These are phyloP conservation scores for Julus scandinavius DNA, from an alignment of 2,888 invertebrate species.

Conservation along the genomic window DNA sequence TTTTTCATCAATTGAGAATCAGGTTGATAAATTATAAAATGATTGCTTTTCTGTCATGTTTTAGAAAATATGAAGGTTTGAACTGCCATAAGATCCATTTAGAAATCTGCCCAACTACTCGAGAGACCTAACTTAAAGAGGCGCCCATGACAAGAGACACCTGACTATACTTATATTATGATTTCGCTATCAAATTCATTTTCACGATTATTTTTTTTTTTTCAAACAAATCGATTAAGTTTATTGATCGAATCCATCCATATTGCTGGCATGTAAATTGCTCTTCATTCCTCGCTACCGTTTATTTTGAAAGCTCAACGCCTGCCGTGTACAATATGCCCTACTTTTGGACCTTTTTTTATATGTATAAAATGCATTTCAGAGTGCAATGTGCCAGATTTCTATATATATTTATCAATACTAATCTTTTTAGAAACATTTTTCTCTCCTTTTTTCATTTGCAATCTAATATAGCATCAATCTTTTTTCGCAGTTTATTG, in stretches of 20 bases:
- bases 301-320: constrained; percentile 31
- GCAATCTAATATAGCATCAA: constrained; percentile 16
- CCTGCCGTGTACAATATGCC: neutral
- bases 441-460: neutral
- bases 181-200: constrained; percentile 40
- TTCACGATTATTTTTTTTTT: constrained; percentile 9
- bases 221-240: constrained; percentile 35
- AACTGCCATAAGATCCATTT: neutral
- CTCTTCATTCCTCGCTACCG: constrained; percentile 7
- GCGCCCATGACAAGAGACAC: neutral
- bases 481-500: constrained; percentile 37
- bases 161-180: neutral
- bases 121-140: neutral
- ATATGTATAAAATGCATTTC: neutral
- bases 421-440: neutral
- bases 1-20: neutral
- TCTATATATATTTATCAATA: neutral
- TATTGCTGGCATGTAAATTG: constrained; percentile 43
- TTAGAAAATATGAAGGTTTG: neutral
- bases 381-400: neutral
- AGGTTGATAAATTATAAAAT: neutral
- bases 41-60: neutral
- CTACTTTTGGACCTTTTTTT: neutral
- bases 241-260: constrained; percentile 45
- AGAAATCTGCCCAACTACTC: neutral